Base-by-base conservation (phyloP, 2,888 invertebrate species). In the Chydorus sphaericus region DNA sequence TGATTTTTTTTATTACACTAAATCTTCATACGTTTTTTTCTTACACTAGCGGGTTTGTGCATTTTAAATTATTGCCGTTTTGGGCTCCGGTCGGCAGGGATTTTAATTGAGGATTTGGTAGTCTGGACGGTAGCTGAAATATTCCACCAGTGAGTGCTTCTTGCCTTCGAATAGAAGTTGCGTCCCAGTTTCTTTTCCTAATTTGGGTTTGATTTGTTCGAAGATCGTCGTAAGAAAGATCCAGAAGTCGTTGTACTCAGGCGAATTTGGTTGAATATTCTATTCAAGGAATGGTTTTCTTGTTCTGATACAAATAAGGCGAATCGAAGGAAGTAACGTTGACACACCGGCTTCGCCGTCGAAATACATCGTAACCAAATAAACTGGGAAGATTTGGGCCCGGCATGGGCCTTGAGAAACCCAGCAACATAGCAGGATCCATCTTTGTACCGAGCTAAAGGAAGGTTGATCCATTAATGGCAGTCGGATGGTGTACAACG, bases 61-160 rank as follows among this genome's bases (percentile, higher is more conserved):
- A 53, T 38, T 53, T 53, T 36, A 53, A 53, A 28, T 53, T 53
- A 23, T 53, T 53, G 31, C 53, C 53, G 26, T 38, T 53, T 10
- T 38, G 37, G 38, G 7, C 26, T 36, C 53, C 53, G 8, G 14
- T 10, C 11, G 28, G 53, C 16, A 36, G 38, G 28, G 53, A 38
- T 16, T 33, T 36, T 7, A 53, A 29, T 8, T 37, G 14, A 26
- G 53, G 36, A 31, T 28, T 26, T 4, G 36, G 53, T 10, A 53
- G 7, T 23, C n/a, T 11, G 23, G 37, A 20, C 10, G 38, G 7
- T n/a, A 26, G 44, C n/a, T 44, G 44, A 20, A 44, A 20, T 44
- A 44, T 44, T 26, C 44, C 44, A 23, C 14, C 14, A 23, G 23
- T 26, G 16, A n/a, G 3, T 3, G 14, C 44, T 39, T 39, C 20